Evolutionary conservation across 2,113 vertebrate genomes (phyloP).

Genomic region (Centrocercus urophasianus): DNA sequence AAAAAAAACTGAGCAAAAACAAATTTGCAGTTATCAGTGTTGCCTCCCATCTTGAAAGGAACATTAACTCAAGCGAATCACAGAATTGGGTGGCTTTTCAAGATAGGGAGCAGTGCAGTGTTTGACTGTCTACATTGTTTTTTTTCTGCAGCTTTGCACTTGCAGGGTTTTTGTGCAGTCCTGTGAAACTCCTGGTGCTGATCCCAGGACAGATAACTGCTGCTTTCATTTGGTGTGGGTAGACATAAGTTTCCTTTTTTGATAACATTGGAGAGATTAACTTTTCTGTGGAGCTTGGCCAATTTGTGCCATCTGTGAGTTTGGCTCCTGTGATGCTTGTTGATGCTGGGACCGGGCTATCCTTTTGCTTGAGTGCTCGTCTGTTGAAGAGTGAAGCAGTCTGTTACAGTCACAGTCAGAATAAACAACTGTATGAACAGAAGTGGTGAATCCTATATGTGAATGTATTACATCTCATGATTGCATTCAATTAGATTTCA

Average conservation of each 20-base stretch:
- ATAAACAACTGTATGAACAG: neutral
- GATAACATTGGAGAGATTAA: neutral
- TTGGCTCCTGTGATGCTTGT: neutral
- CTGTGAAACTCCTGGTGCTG: neutral
- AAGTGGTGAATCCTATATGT: neutral
- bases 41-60: neutral
- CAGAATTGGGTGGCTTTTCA: neutral
- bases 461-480: neutral
- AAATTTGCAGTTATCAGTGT: neutral
- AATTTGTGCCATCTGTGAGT: neutral
- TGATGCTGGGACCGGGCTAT: neutral
- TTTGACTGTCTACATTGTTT: neutral
- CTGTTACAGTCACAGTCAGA: neutral
- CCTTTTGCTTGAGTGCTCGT: neutral
- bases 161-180: neutral
- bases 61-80: neutral
- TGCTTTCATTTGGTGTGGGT: neutral
- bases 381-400: neutral
- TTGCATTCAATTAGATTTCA: neutral
- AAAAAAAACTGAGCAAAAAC: neutral
- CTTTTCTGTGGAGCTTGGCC: neutral
- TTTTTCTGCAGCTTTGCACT: neutral
- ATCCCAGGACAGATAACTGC: neutral
- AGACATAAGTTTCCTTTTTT: neutral
- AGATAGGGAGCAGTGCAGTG: neutral